Evolutionary conservation across 2,888 invertebrate species (phyloP).

Genomic region (Byasa hedistus): DNA sequence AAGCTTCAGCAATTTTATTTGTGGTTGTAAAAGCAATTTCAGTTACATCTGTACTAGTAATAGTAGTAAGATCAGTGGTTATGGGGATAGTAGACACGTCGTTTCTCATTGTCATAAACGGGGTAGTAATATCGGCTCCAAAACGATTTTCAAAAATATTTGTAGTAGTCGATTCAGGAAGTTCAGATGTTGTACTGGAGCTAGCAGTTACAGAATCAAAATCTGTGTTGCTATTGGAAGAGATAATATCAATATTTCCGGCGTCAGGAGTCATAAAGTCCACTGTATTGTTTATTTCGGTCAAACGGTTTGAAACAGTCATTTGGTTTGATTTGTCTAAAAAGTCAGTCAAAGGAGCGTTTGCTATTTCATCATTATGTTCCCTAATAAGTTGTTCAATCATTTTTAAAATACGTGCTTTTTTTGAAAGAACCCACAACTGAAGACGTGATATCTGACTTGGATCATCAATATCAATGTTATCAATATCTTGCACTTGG

Average conservation of each 20-base stretch:
- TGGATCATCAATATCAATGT: constrained; percentile 49
- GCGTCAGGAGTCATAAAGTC: constrained; percentile 49
- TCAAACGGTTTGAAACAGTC: constrained; percentile 60
- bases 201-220: neutral
- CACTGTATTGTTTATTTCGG: constrained; percentile 66
- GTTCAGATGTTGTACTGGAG: constrained; percentile 6
- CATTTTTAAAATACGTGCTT: constrained; percentile 73
- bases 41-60: constrained; percentile 31
- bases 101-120: constrained; percentile 14
- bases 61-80: constrained; percentile 32
- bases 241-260: constrained; percentile 24
- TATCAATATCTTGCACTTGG: constrained; percentile 42
- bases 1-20: constrained; percentile 36
- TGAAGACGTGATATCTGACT: constrained; percentile 62
- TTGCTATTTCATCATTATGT: constrained; percentile 69
- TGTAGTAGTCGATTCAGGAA: constrained; percentile 4
- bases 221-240: neutral
- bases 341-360: constrained; percentile 56
- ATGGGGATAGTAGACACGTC: constrained; percentile 31
- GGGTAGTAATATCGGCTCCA: neutral
- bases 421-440: constrained; percentile 71
- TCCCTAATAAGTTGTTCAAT: constrained; percentile 72
- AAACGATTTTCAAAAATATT: constrained; percentile 17
- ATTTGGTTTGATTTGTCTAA: constrained; percentile 51
- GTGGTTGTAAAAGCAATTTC: constrained; percentile 33